These are phyloP conservation scores for Pyrgilauda ruficollis DNA, from an alignment of 2,113 vertebrate species.

Conservation along the genomic window DNA sequence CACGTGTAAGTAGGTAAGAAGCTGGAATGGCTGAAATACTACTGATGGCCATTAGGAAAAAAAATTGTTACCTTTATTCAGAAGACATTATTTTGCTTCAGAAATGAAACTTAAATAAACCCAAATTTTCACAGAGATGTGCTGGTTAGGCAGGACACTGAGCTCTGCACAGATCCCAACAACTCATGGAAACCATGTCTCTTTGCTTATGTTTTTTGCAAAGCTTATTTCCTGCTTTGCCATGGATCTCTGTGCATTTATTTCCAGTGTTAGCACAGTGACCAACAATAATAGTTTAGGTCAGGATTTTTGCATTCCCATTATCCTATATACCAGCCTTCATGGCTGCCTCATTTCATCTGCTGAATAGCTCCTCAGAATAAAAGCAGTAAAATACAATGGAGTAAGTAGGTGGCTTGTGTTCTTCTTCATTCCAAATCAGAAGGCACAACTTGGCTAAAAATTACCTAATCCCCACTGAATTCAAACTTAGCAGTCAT, in stretches of 20 bases:
- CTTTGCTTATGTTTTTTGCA: background rate
- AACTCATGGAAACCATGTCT: background rate
- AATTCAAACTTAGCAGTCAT: background rate
- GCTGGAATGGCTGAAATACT: background rate
- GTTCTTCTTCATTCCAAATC: background rate
- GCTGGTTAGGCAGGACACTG: background rate
- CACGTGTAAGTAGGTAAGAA: background rate
- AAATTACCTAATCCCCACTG: background rate
- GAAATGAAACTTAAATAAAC: background rate
- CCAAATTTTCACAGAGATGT: background rate
- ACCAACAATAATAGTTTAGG: background rate
- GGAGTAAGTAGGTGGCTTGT: background rate
- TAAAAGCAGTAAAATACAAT: background rate
- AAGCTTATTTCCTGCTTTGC: background rate
- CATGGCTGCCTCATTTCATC: background rate
- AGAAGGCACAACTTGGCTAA: background rate
- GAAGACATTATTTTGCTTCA: background rate
- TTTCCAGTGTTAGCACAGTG: background rate
- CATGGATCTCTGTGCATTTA: background rate
- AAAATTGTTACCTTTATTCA: background rate
- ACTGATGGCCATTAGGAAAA: background rate
- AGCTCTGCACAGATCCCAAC: background rate
- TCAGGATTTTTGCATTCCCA: background rate
- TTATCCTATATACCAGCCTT: background rate
- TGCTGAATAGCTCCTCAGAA: background rate